Evolutionary conservation across 2,888 invertebrate species (phyloP).

Genomic region (Acleris cristana): DNA sequence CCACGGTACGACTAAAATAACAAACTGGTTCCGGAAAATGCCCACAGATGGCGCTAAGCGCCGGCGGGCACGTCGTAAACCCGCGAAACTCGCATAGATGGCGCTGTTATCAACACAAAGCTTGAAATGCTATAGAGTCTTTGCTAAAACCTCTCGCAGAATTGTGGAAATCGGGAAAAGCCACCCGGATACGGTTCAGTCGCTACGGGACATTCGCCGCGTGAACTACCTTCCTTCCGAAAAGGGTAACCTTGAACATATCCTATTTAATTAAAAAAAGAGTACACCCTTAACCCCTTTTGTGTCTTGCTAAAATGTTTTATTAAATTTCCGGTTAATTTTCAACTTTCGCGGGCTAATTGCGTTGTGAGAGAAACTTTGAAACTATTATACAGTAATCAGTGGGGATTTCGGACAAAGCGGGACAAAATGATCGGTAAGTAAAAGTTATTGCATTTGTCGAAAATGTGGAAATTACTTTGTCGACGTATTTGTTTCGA

Average conservation of each 20-base stretch:
- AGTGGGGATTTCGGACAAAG: constrained; percentile 62
- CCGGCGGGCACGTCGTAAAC: neutral
- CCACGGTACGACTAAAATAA: neutral
- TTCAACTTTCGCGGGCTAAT: constrained; percentile 24
- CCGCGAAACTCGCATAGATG: constrained; percentile 43
- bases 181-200: constrained; percentile 73
- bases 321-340: constrained; percentile 12
- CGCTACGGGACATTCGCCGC: constrained; percentile 68
- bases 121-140: constrained; percentile 40
- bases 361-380: constrained; percentile 59
- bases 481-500: neutral
- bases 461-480: constrained; percentile 6
- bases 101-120: constrained; percentile 38
- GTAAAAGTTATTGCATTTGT: constrained; percentile 48
- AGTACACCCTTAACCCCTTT: constrained; percentile 2
- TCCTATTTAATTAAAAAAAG: constrained; percentile 3
- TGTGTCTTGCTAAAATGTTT: constrained; percentile 1
- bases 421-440: constrained; percentile 75
- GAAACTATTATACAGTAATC: constrained; percentile 61
- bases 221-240: constrained; percentile 54
- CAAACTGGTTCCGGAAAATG: constrained; percentile 37
- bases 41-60: constrained; percentile 43
- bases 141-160: constrained; percentile 51
- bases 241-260: constrained; percentile 38
- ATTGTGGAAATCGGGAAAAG: constrained; percentile 69